phyloP scores from a whole-genome alignment of 2,797 vertebrate genomes.

The Limnodromus scolopaceus region DNA sequence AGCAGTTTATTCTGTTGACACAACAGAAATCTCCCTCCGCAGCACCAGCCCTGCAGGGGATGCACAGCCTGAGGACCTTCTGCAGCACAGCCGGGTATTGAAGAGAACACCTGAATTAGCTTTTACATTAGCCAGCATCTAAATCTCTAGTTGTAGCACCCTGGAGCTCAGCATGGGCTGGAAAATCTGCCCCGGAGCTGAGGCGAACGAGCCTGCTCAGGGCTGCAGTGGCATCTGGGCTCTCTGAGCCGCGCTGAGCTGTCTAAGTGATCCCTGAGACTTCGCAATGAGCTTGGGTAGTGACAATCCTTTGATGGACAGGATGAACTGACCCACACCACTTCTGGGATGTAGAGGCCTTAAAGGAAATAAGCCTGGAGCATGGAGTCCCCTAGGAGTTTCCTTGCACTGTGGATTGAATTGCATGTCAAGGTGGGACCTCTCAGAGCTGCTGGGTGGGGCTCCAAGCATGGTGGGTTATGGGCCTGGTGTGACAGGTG shows the following conservation, averaged over 20 bases:
- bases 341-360: not conserved
- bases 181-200: not conserved
- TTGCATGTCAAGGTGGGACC: fast-evolving
- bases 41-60: not conserved
- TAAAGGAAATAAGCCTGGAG: not conserved
- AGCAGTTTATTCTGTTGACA: not conserved
- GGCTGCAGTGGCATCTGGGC: not conserved
- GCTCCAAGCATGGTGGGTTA: not conserved
- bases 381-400: not conserved
- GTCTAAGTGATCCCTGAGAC: not conserved
- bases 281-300: not conserved
- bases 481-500: not conserved
- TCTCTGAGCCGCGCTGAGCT: fast-evolving
- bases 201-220: not conserved
- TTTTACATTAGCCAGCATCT: not conserved
- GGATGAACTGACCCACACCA: not conserved
- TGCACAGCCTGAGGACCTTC: not conserved
- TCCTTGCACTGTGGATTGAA: not conserved
- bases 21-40: not conserved
- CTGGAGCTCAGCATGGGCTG: not conserved
- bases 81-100: not conserved
- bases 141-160: not conserved
- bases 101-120: not conserved
- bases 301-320: not conserved
- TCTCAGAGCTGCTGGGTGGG: not conserved